Evolutionary conservation across 2,797 vertebrate genomes (phyloP).

Genomic region (Calcarius lapponicus): DNA sequence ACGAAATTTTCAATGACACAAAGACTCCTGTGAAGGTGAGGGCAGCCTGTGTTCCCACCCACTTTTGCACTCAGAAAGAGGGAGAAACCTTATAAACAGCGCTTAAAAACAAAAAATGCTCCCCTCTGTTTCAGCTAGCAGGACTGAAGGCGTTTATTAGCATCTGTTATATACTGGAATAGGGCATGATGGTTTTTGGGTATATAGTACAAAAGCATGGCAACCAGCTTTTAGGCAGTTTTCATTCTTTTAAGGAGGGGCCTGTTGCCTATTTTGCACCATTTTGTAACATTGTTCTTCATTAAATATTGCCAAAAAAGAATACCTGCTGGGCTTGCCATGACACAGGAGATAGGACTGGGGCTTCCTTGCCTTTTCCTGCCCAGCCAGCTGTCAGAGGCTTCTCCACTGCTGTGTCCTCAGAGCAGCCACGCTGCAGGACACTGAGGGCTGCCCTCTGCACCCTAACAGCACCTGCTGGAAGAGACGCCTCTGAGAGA

Average conservation of each 20-base stretch:
- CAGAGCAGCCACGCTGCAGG: not conserved
- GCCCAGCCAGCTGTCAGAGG: not conserved
- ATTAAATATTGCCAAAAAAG: not conserved
- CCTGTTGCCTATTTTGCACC: not conserved
- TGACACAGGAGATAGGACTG: not conserved
- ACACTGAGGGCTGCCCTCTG: fast-evolving
- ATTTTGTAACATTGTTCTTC: not conserved
- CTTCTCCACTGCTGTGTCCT: not conserved
- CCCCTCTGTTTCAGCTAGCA: not conserved
- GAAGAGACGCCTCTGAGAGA: not conserved
- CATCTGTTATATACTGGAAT: not conserved
- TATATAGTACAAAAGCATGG: not conserved
- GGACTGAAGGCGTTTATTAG: not conserved
- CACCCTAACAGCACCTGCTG: not conserved
- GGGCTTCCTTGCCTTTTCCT: not conserved
- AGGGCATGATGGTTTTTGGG: not conserved
- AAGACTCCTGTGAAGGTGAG: conserved; percentile 75
- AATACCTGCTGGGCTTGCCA: not conserved
- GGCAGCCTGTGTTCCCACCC: not conserved
- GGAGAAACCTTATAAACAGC: not conserved
- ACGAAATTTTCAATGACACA: conserved; percentile 67
- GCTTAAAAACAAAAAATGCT: not conserved
- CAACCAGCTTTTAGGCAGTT: not conserved
- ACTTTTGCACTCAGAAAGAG: not conserved
- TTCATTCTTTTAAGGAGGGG: not conserved